phyloP scores from a whole-genome alignment of 2,888 invertebrate species.

The Ectemnius lituratus region DNA sequence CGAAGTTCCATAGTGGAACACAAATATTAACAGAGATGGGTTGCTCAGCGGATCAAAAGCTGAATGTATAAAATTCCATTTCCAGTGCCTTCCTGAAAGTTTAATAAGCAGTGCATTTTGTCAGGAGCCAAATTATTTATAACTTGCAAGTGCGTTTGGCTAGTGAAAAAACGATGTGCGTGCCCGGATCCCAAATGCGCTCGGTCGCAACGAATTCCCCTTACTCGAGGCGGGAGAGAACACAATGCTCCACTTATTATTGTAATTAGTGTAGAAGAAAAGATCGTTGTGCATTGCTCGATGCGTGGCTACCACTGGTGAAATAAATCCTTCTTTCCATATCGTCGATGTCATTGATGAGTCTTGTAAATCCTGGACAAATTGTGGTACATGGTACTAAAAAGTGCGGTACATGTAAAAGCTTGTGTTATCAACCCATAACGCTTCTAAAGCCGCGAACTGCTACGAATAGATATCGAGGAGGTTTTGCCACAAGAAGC shows the following conservation, averaged over 20 bases:
- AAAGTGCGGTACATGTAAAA: conserved; percentile 2
- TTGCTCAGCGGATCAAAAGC: no score
- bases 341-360: conserved; percentile 6
- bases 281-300: no score
- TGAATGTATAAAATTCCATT: no score
- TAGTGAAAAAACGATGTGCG: neutral
- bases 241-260: neutral
- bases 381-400: conserved; percentile 52
- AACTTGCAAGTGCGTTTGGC: neutral
- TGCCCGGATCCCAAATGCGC: neutral
- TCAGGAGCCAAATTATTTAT: no score
- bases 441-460: conserved; percentile 62
- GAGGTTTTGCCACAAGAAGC: conserved; percentile 42
- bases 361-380: conserved; percentile 47
- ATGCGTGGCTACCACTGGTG: no score
- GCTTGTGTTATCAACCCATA: conserved; percentile 48
- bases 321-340: neutral
- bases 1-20: no score
- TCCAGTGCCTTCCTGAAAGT: no score
- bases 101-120: no score
- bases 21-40: no score
- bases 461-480: conserved; percentile 68
- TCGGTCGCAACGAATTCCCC: neutral
- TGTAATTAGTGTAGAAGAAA: neutral
- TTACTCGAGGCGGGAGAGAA: conserved; percentile 32